Conservation (phyloP, 2,888 invertebrate genomes). For the Tenthredo amoena region DNA sequence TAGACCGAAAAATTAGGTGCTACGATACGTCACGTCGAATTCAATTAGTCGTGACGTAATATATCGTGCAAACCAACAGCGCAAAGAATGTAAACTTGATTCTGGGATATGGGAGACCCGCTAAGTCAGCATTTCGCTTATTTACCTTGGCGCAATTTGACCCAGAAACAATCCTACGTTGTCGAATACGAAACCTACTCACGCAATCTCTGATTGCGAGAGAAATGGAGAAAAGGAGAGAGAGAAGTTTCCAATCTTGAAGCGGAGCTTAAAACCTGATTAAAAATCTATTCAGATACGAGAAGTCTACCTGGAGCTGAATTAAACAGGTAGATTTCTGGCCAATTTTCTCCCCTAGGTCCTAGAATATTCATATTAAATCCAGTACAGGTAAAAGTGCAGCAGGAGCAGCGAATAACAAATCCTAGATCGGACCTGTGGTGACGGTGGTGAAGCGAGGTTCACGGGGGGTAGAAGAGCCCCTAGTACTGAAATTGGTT, state of each 20-base stretch:
- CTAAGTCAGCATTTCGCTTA: constrained; percentile 4
- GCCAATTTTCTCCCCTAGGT: constrained; percentile 7
- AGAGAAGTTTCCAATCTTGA: background rate
- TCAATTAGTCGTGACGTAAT: background rate
- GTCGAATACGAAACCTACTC: background rate
- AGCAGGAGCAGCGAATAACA: background rate
- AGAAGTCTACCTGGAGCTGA: background rate
- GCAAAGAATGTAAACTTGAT: constrained; percentile 17
- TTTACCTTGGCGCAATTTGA: constrained; percentile 23
- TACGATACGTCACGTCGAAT: background rate
- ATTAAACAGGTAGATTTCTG: constrained; percentile 12
- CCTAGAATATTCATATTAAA: constrained; percentile 26
- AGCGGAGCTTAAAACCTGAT: background rate
- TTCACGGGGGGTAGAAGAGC: constrained; percentile 47
- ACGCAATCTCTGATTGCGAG: background rate
- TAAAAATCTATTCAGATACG: background rate
- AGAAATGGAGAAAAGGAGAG: background rate
- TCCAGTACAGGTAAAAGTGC: background rate
- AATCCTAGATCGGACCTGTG: background rate
- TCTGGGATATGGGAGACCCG: background rate
- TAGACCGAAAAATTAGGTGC: background rate
- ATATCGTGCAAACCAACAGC: background rate
- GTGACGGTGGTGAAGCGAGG: background rate
- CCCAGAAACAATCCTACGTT: constrained; percentile 16
- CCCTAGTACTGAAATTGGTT: constrained; percentile 34